A percentile compares a stretch with the other conserved stretches of the same genome.
Conservation (phyloP, 2,888 invertebrate genomes). For the Macrosoma leucophasiata region DNA sequence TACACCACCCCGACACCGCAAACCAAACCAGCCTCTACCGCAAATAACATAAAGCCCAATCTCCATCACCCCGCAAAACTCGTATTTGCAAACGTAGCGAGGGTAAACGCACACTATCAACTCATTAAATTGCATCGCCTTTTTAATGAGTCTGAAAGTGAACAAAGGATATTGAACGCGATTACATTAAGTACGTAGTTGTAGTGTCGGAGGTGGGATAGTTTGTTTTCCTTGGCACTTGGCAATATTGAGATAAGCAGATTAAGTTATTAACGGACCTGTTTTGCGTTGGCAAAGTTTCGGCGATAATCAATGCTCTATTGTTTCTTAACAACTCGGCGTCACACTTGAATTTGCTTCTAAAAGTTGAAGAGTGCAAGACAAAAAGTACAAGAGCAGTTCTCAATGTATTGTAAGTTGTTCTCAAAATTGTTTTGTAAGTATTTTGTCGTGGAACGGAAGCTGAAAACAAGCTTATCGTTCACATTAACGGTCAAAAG, state of each 20-base stretch:
- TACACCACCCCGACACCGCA: constrained; percentile 36
- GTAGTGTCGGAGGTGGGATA: constrained; percentile 49
- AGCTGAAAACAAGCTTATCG: no score
- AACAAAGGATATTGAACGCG: constrained; percentile 74
- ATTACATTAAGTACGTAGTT: constrained; percentile 73
- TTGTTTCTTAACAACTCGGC: no score
- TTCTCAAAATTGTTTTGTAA: no score
- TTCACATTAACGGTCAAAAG: no score
- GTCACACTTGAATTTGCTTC: no score
- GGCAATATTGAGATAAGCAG: constrained; percentile 39
- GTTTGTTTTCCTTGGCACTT: constrained; percentile 48
- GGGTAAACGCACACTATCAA: constrained; percentile 76
- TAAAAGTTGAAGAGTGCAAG: no score
- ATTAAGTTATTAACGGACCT: constrained; percentile 26
- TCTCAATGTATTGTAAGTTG: no score
- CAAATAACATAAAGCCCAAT: constrained; percentile 33
- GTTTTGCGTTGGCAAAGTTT: no score
- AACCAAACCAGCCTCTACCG: constrained; percentile 35
- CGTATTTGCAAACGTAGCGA: constrained; percentile 71
- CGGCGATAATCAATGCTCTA: no score
- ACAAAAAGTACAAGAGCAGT: no score
- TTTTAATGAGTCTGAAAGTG: constrained; percentile 77
- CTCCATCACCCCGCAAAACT: constrained; percentile 24
- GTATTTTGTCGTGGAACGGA: no score
- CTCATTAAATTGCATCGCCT: constrained; percentile 76